phyloP scores from a whole-genome alignment of 2,113 vertebrate genomes.

The Myiozetetes cayanensis region DNA sequence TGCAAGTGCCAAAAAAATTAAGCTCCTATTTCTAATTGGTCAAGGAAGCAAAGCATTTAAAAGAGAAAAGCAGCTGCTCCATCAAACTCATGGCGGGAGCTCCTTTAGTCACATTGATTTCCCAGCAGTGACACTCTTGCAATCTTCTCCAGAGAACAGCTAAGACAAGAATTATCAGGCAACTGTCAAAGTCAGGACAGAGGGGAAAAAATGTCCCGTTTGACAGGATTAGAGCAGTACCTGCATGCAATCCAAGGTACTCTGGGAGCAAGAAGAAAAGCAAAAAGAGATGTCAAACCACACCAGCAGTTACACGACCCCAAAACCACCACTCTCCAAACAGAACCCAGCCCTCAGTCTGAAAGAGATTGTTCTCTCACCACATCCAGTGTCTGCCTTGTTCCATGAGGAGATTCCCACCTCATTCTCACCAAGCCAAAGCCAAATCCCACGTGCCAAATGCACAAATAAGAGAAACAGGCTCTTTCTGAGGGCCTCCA shows the following conservation, averaged over 20 bases:
- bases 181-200: slow-evolving; percentile 11
- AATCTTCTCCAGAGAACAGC: neutral
- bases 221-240: slow-evolving; percentile 72
- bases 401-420: neutral
- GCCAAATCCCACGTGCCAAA: neutral
- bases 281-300: slow-evolving; percentile 64
- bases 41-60: neutral
- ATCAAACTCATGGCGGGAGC: neutral
- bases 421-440: neutral
- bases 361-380: neutral
- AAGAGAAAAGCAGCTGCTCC: neutral
- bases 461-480: neutral
- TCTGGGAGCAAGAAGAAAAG: slow-evolving; percentile 79
- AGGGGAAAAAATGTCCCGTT: neutral
- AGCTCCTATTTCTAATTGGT: neutral
- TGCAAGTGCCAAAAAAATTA: neutral
- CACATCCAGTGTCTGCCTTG: neutral
- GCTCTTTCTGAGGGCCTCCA: neutral
- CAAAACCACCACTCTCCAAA: neutral
- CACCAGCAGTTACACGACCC: slow-evolving; percentile 40
- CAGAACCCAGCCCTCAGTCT: neutral
- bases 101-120: neutral
- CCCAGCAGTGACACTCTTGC: neutral
- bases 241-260: slow-evolving; percentile 98
- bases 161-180: neutral